Evolutionary conservation across 2,113 vertebrate species (phyloP).

Genomic region (Eulacestoma nigropectus): DNA sequence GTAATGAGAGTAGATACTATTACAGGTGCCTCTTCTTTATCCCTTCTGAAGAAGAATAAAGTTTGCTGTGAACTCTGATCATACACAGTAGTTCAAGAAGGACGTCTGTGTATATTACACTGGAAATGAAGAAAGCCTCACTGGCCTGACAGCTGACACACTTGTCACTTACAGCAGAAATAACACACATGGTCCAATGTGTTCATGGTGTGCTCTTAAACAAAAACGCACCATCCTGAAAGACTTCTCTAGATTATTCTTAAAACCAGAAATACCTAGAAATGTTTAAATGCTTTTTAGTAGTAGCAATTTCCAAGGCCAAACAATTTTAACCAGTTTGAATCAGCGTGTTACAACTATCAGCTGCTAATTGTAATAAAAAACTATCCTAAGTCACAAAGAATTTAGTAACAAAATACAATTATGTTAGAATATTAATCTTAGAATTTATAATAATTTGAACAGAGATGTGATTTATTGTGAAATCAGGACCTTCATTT

Average conservation of each 20-base stretch:
- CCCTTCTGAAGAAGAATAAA: neutral
- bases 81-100: neutral
- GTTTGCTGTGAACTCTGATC: neutral
- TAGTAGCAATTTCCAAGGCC: neutral
- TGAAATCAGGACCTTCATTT: neutral
- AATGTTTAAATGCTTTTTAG: neutral
- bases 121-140: neutral
- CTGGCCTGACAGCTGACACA: neutral
- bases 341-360: neutral
- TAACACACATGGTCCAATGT: rapidly evolving
- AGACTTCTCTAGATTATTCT: neutral
- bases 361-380: neutral
- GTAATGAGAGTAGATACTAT: neutral
- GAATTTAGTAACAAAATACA: neutral
- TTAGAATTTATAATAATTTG: neutral
- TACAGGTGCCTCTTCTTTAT: neutral
- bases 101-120: neutral
- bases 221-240: neutral
- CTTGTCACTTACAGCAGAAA: neutral
- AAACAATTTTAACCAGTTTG: neutral
- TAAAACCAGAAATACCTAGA: neutral
- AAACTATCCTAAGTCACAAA: neutral
- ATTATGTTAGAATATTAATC: neutral
- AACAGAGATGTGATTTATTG: neutral
- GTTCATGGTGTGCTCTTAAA: neutral